Conservation (phyloP, 2,797 vertebrate genomes). For the Thripadectes ignobilis region DNA sequence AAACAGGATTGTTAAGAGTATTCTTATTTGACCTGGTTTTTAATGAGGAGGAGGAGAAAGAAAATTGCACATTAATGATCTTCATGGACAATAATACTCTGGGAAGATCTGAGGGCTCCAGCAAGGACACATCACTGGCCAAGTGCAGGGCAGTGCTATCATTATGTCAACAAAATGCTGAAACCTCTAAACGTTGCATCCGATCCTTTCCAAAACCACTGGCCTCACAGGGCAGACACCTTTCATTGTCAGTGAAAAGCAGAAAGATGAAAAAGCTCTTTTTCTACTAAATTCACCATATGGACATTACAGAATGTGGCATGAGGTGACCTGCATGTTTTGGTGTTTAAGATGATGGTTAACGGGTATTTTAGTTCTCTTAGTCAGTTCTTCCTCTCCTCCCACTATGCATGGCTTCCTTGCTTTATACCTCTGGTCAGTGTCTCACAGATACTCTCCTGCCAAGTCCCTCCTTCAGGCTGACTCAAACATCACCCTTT, state of each 20-base stretch:
- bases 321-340: not conserved
- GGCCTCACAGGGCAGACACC: rapidly evolving
- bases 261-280: not conserved
- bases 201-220: not conserved
- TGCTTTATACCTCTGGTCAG: not conserved
- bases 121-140: not conserved
- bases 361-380: not conserved
- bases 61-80: conserved; percentile 27
- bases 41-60: conserved; percentile 36
- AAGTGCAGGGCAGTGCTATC: not conserved
- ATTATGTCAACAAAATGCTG: not conserved
- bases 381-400: not conserved
- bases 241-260: not conserved
- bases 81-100: not conserved
- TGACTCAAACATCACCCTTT: not conserved
- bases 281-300: not conserved
- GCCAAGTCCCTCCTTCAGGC: not conserved
- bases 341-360: not conserved
- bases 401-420: not conserved
- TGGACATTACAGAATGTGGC: not conserved
- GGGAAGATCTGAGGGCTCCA: not conserved
- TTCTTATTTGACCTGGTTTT: conserved; percentile 36
- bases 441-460: not conserved
- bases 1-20: conserved; percentile 10
- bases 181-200: not conserved